Base-by-base conservation (phyloP, 2,888 invertebrate species). In the Platerodrilus igneus region DNA sequence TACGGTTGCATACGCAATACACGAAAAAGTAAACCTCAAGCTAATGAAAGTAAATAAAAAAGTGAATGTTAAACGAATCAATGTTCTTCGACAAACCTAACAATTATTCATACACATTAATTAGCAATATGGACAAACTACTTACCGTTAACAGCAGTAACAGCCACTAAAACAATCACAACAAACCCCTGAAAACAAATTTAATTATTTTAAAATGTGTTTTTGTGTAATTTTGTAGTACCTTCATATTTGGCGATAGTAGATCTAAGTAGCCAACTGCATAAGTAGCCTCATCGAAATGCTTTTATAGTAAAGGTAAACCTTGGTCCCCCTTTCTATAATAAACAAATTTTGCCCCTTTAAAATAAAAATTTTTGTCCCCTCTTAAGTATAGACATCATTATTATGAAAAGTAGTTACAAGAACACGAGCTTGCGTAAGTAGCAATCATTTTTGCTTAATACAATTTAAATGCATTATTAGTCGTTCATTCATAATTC, bases 251-350 rank as follows among this genome's bases (percentile, higher is more conserved):
- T 30, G 25, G 18, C 18, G 4, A 26, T 16, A 36, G 40, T 28
- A 33, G 36, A 36, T 16, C 9, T 41, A 15, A 45, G 36, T 37
- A 40, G 41, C 32, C 18, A 9, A 30, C 26, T 9, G 21, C 10
- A 23, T 11, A n/a, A n/a, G n/a, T n/a, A n/a, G 14, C 13, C 7
- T 25, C 7, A 32, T 10, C 14, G 28, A 36, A 25, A 25, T 26
- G 39, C 45, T 45, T 45, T 41, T 45, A 45, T 45, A 45, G 30
- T 27, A 37, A 35, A 25, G 16, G 17, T 30, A 31, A 45, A 35
- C 41, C 45, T 41, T 45, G 45, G 34, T 35, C 45, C 44, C 26
- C 39, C 44, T 39, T 44, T 39, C 44, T 31, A 36, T 11, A 20
- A 11, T 21, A 36, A 39, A 31, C 23, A 32, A 17, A 34, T 34